These are phyloP conservation scores for Moxostoma hubbsi DNA, from an alignment of 2,797 vertebrate genomes.

Conservation along the genomic window DNA sequence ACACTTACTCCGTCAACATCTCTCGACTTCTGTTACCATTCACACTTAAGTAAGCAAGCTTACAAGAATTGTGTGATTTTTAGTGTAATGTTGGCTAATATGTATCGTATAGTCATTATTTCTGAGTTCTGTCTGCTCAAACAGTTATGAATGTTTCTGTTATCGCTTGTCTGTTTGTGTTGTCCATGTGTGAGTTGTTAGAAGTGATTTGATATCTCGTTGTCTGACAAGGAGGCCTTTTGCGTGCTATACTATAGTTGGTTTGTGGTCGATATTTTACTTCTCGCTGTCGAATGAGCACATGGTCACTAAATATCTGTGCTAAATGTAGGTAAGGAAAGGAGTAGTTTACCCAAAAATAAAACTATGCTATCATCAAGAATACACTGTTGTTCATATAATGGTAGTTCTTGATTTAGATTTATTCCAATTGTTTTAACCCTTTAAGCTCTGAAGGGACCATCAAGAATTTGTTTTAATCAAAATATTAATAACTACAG, in stretches of 20 bases:
- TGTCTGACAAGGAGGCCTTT: conserved; percentile 4
- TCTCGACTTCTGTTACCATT: conserved; percentile 9
- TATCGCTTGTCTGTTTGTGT: conserved; percentile 23
- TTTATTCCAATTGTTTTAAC: no score
- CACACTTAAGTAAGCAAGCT: not conserved
- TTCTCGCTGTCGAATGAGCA: not conserved
- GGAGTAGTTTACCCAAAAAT: no score
- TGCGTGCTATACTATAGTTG: conserved; percentile 5
- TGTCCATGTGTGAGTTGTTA: conserved; percentile 32
- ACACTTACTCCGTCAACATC: not conserved
- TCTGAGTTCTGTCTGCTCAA: conserved; percentile 10
- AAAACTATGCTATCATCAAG: no score
- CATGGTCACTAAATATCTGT: conserved; percentile 2
- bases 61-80: not conserved
- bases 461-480: no score
- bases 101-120: not conserved
- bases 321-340: not conserved
- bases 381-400: no score
- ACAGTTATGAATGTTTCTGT: conserved; percentile 2
- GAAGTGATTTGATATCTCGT: conserved; percentile 28
- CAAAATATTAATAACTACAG: no score
- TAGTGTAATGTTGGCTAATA: not conserved
- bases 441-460: no score
- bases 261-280: conserved; percentile 23
- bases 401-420: no score